These are phyloP conservation scores for Eremophila alpestris DNA, from an alignment of 2,797 vertebrate genomes.

Conservation along the genomic window DNA sequence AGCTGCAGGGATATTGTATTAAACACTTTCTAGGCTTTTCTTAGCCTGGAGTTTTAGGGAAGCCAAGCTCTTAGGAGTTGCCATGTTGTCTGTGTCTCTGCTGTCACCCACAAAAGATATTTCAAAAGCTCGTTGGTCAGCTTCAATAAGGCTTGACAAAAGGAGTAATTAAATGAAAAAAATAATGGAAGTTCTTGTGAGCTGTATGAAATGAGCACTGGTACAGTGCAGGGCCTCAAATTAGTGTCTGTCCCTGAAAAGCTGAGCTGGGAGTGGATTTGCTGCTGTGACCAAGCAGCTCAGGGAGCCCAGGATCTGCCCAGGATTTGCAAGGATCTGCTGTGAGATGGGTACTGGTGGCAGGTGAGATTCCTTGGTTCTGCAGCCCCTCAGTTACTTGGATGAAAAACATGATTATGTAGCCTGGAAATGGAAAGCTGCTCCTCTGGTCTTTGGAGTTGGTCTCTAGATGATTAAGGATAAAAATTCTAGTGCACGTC, in stretches of 20 bases:
- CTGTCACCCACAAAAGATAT: background rate
- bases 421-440: background rate
- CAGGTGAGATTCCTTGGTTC: background rate
- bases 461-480: background rate
- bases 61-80: background rate
- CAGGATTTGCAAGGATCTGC: background rate
- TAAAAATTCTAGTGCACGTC: background rate
- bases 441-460: background rate
- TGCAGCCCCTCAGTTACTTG: background rate
- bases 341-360: background rate
- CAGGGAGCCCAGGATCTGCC: background rate
- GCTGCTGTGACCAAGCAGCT: background rate
- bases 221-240: background rate
- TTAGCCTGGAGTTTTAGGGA: background rate
- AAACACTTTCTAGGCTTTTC: background rate
- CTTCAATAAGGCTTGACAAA: background rate
- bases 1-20: background rate
- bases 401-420: background rate
- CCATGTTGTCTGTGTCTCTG: background rate
- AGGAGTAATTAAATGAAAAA: background rate
- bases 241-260: background rate
- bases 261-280: background rate
- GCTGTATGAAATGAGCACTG: background rate
- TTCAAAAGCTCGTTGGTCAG: background rate
- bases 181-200: background rate